Evolutionary conservation across 2,113 vertebrate species (phyloP).

Genomic region (Saccopteryx leptura): DNA sequence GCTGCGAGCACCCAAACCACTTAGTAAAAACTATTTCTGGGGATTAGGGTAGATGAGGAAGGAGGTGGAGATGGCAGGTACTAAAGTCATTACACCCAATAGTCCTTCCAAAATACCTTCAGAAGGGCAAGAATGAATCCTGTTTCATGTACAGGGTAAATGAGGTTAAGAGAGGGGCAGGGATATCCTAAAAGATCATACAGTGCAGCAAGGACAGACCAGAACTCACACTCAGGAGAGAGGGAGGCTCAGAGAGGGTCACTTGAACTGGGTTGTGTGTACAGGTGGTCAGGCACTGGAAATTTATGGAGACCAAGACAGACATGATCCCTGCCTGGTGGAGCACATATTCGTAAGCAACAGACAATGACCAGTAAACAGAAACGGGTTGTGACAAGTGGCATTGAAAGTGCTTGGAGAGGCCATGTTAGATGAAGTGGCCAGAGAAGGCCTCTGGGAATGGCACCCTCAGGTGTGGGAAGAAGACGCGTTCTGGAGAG

Average conservation of each 20-base stretch:
- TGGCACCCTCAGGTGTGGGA: neutral
- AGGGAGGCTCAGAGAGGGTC: neutral
- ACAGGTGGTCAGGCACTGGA: neutral
- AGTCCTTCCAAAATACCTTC: neutral
- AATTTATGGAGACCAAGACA: neutral
- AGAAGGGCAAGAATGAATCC: neutral
- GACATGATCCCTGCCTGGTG: no score
- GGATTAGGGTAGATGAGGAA: no score
- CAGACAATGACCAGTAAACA: neutral
- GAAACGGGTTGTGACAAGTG: neutral
- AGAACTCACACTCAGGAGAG: neutral
- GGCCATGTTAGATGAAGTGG: neutral
- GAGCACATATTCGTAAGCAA: neutral
- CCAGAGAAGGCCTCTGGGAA: neutral
- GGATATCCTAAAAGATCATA: neutral
- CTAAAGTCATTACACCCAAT: neutral
- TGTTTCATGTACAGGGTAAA: neutral
- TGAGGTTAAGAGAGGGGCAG: neutral
- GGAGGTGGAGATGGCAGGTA: neutral
- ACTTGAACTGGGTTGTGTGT: neutral
- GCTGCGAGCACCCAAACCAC: no score
- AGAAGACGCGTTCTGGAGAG: neutral
- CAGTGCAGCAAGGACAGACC: neutral
- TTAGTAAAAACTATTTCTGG: no score
- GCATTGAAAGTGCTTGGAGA: neutral